These are phyloP conservation scores for Parthenolecanium corni DNA, from an alignment of 2,888 invertebrate genomes.

Conservation along the genomic window DNA sequence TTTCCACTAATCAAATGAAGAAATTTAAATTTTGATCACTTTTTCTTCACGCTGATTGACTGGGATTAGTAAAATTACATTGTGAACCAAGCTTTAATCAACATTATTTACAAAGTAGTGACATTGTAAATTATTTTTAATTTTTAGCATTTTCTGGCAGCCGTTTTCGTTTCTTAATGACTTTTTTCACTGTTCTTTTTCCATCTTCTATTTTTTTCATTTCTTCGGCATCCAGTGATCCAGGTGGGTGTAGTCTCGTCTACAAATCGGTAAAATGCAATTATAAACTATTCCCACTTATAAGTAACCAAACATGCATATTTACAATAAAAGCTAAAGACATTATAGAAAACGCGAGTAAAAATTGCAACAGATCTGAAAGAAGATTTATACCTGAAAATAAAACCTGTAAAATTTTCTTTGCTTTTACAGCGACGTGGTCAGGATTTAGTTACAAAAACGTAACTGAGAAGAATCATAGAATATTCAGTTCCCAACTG, in stretches of 20 bases:
- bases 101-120: no score
- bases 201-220: conserved; percentile 33
- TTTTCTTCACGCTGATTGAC: no score
- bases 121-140: no score
- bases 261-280: conserved; percentile 38
- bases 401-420: neutral
- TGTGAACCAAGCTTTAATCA: no score
- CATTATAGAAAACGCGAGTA: neutral
- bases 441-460: neutral
- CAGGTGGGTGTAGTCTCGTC: conserved; percentile 58
- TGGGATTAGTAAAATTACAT: no score
- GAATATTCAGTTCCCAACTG: no score
- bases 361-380: neutral
- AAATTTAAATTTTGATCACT: no score
- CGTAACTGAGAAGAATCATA: no score
- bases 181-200: conserved; percentile 32
- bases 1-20: no score
- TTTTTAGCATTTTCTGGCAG: no score
- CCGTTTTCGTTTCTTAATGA: conserved; percentile 31
- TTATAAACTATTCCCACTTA: conserved; percentile 25
- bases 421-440: neutral
- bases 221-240: conserved; percentile 41
- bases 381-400: neutral
- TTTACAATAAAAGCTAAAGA: neutral
- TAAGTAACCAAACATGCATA: neutral